Percentiles rank a stretch among this genome's conserved stretches.
phyloP scores from a whole-genome alignment of 2,797 vertebrate species.

The Oreonectes daqikongensis region DNA sequence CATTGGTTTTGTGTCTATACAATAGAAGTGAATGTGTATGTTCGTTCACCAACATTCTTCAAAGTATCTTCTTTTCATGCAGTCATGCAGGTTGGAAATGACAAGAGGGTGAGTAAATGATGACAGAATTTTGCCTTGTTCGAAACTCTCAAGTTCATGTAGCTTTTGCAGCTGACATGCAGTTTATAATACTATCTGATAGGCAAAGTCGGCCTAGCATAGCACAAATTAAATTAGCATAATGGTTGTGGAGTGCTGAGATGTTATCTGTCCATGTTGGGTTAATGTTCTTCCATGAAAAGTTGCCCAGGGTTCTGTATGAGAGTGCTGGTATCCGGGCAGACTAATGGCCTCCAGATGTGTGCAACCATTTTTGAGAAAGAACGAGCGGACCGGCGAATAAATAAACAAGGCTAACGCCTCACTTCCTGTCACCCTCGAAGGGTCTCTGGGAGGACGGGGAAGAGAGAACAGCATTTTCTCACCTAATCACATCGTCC shows the following conservation, averaged over 20 bases:
- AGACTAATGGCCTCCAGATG: slow-evolving; percentile 55
- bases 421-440: slow-evolving; percentile 50
- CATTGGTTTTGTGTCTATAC: no score
- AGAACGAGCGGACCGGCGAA: slow-evolving; percentile 39
- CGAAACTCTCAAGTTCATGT: neutral
- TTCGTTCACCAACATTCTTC: no score
- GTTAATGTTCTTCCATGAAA: slow-evolving; percentile 27
- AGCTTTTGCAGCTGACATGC: slow-evolving; percentile 9
- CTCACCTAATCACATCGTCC: slow-evolving; percentile 23
- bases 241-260: slow-evolving; percentile 24
- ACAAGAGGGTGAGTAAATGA: no score
- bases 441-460: slow-evolving; percentile 30
- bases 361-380: slow-evolving; percentile 45
- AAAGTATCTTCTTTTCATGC: no score
- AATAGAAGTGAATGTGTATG: no score
- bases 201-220: slow-evolving; percentile 28
- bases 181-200: slow-evolving; percentile 41
- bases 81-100: no score
- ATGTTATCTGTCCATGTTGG: slow-evolving; percentile 41
- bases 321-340: slow-evolving; percentile 38
- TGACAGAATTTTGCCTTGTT: neutral
- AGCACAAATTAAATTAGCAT: slow-evolving; percentile 37
- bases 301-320: slow-evolving; percentile 27
- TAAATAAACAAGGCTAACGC: slow-evolving; percentile 53
- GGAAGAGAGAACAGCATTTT: slow-evolving; percentile 56